phyloP scores from a whole-genome alignment of 2,797 vertebrate genomes.

The Eupleurogrammus muticus region DNA sequence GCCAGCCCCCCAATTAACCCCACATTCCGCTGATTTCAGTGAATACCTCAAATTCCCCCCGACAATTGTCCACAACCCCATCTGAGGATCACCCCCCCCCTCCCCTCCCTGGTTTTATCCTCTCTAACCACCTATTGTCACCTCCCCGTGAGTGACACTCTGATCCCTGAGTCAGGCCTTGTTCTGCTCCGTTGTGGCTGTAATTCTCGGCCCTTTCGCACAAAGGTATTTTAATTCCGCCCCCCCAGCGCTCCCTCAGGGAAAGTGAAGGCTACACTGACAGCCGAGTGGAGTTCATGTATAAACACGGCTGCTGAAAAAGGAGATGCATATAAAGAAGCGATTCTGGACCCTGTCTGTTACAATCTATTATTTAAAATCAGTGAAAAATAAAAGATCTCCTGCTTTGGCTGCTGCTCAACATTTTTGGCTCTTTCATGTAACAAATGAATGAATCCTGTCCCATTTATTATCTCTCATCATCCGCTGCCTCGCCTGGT shows the following conservation, averaged over 20 bases:
- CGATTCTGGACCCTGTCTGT: neutral
- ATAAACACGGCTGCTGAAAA: neutral
- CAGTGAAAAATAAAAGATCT: constrained; percentile 5
- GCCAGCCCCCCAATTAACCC: constrained; percentile 58
- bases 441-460: constrained; percentile 31
- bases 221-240: constrained; percentile 57
- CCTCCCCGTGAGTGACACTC: constrained; percentile 68
- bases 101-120: constrained; percentile 23
- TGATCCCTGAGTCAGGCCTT: constrained; percentile 37
- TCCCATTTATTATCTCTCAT: constrained; percentile 29
- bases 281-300: constrained; percentile 7
- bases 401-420: neutral
- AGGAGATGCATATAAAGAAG: no score
- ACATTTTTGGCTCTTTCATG: constrained; percentile 34
- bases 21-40: constrained; percentile 63
- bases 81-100: constrained; percentile 48
- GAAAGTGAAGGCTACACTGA: constrained; percentile 24
- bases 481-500: constrained; percentile 31
- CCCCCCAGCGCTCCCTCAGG: constrained; percentile 39
- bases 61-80: constrained; percentile 51
- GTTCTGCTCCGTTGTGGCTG: constrained; percentile 31
- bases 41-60: constrained; percentile 56
- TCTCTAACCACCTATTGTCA: constrained; percentile 56
- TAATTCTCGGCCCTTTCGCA: constrained; percentile 24
- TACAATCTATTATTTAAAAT: neutral